Evolutionary conservation across 1,140 invertebrate genomes (phyloP), one percentile per base, ranked within the genome.

Genomic region (Antheraea pernyi): DNA sequence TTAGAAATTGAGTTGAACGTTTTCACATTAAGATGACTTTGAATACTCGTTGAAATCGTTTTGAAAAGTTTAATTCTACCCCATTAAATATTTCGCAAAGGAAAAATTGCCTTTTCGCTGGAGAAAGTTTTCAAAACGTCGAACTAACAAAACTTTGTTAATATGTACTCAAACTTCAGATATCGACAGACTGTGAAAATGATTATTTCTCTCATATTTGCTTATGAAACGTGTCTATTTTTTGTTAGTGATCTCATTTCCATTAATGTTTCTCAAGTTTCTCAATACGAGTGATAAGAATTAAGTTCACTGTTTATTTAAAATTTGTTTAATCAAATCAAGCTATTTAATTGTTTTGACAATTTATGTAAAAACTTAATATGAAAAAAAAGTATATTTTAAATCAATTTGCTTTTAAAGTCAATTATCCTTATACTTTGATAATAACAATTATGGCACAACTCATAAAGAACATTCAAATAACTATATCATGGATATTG

Each of bases 101-200:
- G 46, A 53, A 53, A 53, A 53, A 53, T 53, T 53, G 46, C 46
- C 46, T 53, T 53, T 53, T 53, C 16, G 46, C 16, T 13, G 13
- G 46, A 53, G 46, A n/a, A 53, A 53, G 46, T 53, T 53, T 53
- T n/a, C 46, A 16, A 53, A 53, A 53, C 46, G 16, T 53, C 46
- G 46, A 53, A 53, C 16, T 53, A 53, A 53, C 46, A 53, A 53
- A 53, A 53, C 46, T 53, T 53, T 53, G 46, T 53, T 11, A 42
- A 8, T 42, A 7, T 42, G 7, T 13, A 53, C 46, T 53, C 16
- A 16, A 53, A 53, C 46, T 53, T 53, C 46, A 13, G 16, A n/a
- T 53, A 53, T 53, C 16, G 46, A 16, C 46, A 53, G 46, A 53
- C 9, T 13, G 7, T 16, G 46, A 53, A 53, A 53, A 16, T 53